A percentile compares a stretch with the other conserved stretches of the same genome.
Evolutionary conservation across 2,888 invertebrate genomes (phyloP).

Genomic region (Mimachlamys varia): DNA sequence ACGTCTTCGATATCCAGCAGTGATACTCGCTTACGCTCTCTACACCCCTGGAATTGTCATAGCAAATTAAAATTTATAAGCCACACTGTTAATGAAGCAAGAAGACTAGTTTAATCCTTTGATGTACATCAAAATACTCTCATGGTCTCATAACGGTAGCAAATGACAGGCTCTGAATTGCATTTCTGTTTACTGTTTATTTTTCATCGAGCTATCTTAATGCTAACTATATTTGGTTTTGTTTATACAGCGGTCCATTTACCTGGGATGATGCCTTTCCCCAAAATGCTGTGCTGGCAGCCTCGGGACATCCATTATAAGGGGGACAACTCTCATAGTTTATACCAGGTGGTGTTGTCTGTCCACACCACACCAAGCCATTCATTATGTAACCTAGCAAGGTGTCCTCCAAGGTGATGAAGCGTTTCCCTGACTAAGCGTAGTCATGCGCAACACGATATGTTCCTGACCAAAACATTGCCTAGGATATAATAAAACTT

Average conservation of each 20-base stretch:
- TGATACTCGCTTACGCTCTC: no score
- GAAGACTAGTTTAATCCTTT: no score
- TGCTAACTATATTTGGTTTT: no score
- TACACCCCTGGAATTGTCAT: no score
- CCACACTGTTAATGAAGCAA: no score
- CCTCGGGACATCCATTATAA: slow-evolving; percentile 38
- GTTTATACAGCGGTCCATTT: not conserved
- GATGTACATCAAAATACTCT: no score
- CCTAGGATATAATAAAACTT: not conserved
- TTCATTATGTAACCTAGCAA: slow-evolving; percentile 51
- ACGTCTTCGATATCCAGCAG: no score
- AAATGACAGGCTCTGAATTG: no score
- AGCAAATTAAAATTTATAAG: no score
- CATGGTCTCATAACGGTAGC: no score
- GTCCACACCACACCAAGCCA: slow-evolving; percentile 58
- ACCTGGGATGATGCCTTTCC: slow-evolving; percentile 50
- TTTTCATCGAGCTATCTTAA: no score
- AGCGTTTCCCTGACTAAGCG: slow-evolving; percentile 34
- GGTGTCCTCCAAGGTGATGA: slow-evolving; percentile 48
- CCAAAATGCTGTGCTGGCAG: slow-evolving; percentile 52
- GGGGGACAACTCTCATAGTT: slow-evolving; percentile 53
- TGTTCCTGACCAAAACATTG: slow-evolving; percentile 50
- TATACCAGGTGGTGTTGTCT: slow-evolving; percentile 50
- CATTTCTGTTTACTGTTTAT: no score
- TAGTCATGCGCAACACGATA: slow-evolving; percentile 47